Evolutionary conservation across 2,113 vertebrate species (phyloP), one percentile per base, ranked within the genome.

Genomic region (Engraulis encrasicolus): DNA sequence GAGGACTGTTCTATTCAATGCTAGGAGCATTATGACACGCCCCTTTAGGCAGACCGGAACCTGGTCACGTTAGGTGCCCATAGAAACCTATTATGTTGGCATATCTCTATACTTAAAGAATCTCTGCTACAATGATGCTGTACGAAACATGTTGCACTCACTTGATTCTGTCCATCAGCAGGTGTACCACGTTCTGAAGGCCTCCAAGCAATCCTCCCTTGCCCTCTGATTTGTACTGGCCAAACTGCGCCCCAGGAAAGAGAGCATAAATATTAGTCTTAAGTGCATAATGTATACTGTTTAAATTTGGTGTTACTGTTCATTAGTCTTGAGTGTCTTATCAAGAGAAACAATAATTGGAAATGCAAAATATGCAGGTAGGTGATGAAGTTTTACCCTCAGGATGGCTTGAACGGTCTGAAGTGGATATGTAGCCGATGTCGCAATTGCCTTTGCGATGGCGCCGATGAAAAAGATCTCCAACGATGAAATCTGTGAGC

Each of bases 391-490:
- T 14, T 45, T 90, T 92, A 96, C 95, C 93, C 95, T 94, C 50
- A 96, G 91, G 74, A 96, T 94, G 78, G 95, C 93, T 90, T 96
- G 95, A 45, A 96, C 88, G 0, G 94, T 96, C 91, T 96, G 95
- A 27, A 96, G 92, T 31, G 95, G 95, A 87, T 95, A 96, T 0
- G 95, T 96, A 0, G 85, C 93, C 0, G 95, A 93, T 17, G 95
- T 94, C 27, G 95, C 95, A 0, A 96, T 81, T 74, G 95, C 95
- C 87, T 96, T 96, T 83, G 95, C 95, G 3, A 95, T 50, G 50
- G 95, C 95, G 83, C 95, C 95, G 14, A 96, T 95, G 58, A 96
- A 19, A 85, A 96, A 96, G 84, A 96, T 95, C 85, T 96, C 90
- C 49, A 91, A 87, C 37, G 95, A 95, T 15, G 94, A 93, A 45